Evolutionary conservation across 2,888 invertebrate genomes (phyloP), one percentile per base, ranked within the genome.

Genomic region (Patella caerulea): DNA sequence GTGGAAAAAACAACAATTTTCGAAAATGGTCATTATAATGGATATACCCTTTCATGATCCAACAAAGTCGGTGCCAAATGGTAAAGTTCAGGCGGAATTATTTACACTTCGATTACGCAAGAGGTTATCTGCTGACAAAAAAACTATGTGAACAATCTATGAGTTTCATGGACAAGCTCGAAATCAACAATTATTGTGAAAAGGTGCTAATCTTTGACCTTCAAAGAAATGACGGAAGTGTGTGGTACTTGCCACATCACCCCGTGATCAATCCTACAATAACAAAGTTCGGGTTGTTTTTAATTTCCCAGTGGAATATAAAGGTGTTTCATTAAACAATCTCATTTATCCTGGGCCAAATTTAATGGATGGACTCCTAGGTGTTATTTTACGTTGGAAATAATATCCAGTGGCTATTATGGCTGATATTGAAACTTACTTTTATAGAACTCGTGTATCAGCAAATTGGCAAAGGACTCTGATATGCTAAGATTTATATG

Each of bases 351-450:
- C 24, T 53, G 77, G 79, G 4, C 75, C 77, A 5, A 72, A 79
- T 55, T 34, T 79, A 15, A 74, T 65, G 19, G 77, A 77, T 69
- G 19, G 17, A 17, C 54, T 77, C 17, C 24, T 72, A 17, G 69
- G 74, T 15, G 77, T 77, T 34, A 55, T 75, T 11, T 45, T 19
- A 7, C 65, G 75, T 17, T 78, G 72, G 29, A 24, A 73, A 45
- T 4, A 78, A 54, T 52, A 77, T 55, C 70, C 73, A 4, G 54
- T 70, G 5, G 78, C 80, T 19, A 24, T 80, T 19, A 75, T 74
- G 69, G 55, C 76, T 65, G 80, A 80, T 70, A 71, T 80, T 34
- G 78, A 80, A 56, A 56, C 45, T 3, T 79, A 79, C 78, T 78
- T 79, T 71, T 71, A 80, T 52, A 72, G 73, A 53, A 55, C 79